Evolutionary conservation across 2,797 vertebrate genomes (phyloP).

Genomic region (Gouania willdenowi): DNA sequence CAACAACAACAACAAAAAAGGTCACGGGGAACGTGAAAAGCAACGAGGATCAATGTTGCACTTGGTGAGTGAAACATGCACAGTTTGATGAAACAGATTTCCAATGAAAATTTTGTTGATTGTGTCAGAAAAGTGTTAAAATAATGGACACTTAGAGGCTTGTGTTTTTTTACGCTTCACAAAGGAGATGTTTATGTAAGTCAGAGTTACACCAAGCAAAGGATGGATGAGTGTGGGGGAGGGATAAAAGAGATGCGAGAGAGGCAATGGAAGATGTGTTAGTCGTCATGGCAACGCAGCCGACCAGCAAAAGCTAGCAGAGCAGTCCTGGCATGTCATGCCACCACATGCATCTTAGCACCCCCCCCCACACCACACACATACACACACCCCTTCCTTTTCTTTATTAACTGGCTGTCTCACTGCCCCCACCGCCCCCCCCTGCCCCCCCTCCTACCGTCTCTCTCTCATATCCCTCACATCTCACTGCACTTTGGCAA

Average conservation of each 20-base stretch:
- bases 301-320: conserved; percentile 52
- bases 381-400: not conserved
- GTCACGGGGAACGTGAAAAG: too few species aligned
- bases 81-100: too few species aligned
- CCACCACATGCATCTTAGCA: conserved; percentile 39
- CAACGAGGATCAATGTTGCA: too few species aligned
- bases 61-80: too few species aligned
- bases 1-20: too few species aligned
- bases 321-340: conserved; percentile 53
- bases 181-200: conserved; percentile 61
- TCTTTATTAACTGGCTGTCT: not conserved
- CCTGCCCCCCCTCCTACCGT: conserved; percentile 1
- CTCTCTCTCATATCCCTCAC: not conserved
- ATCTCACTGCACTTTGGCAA: conserved; percentile 19
- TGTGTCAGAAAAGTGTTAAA: too few species aligned
- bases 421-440: not conserved
- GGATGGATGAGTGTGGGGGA: not conserved
- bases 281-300: conserved; percentile 56
- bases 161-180: conserved; percentile 19
- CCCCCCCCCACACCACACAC: conserved; percentile 1
- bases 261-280: conserved; percentile 30
- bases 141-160: too few species aligned
- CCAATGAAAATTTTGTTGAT: too few species aligned
- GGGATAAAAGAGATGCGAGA: conserved; percentile 5
- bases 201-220: not conserved